A percentile compares a stretch with the other conserved stretches of the same genome.
Conservation (phyloP, 2,113 vertebrate genomes). For the Pampusana beccarii region DNA sequence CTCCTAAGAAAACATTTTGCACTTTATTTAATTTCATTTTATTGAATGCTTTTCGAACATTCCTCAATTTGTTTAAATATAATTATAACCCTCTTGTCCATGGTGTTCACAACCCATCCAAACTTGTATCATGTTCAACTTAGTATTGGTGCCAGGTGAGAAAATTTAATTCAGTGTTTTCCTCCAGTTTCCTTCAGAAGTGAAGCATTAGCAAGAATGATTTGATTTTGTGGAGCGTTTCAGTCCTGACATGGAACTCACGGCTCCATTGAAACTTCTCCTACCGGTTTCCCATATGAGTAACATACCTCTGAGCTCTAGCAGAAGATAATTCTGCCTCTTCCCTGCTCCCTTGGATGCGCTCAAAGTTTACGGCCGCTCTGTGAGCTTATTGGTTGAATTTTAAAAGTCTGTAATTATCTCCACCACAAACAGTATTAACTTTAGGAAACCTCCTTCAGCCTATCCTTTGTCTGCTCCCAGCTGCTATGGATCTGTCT, state of each 20-base stretch:
- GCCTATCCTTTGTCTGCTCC: conserved; percentile 30
- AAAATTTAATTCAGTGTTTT: not conserved
- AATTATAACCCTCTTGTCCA: not conserved
- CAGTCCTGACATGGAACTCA: not conserved
- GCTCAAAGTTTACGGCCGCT: rapidly evolving
- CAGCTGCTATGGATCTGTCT: conserved; percentile 53
- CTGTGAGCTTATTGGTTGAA: not conserved
- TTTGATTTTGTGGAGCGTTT: not conserved
- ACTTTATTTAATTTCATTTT: not conserved
- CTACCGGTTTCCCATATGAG: not conserved
- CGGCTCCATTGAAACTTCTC: not conserved
- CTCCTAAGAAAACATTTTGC: not conserved
- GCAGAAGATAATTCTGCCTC: not conserved
- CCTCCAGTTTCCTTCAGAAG: not conserved
- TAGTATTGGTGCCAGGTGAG: not conserved
- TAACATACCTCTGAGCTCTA: not conserved
- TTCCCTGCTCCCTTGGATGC: not conserved
- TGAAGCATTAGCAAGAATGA: not conserved
- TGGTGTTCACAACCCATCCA: not conserved
- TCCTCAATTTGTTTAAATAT: not conserved
- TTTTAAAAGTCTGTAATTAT: conserved; percentile 43
- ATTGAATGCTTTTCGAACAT: not conserved
- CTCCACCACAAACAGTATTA: conserved; percentile 42
- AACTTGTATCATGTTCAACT: not conserved
- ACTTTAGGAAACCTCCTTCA: conserved; percentile 42